phyloP scores from a whole-genome alignment of 2,888 invertebrate genomes.

The Glaucopsyche alexis region DNA sequence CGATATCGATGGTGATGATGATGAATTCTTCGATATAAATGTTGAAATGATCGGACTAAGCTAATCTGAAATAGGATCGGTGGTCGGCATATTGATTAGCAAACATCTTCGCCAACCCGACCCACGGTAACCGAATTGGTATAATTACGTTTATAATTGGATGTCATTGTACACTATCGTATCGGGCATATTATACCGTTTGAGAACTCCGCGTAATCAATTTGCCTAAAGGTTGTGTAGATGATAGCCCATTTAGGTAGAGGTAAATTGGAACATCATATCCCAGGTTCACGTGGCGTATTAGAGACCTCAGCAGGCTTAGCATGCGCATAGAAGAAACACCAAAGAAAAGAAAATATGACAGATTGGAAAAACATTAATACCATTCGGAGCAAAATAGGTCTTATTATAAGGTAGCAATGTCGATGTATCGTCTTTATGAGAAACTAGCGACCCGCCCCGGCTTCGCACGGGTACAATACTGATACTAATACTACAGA shows the following conservation, averaged over 20 bases:
- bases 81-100: constrained; percentile 19
- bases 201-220: not conserved
- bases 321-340: too few relatives aligned
- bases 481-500: too few relatives aligned
- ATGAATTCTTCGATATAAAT: not conserved
- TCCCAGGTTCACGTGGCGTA: too few relatives aligned
- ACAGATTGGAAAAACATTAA: too few relatives aligned
- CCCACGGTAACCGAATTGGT: constrained; percentile 8
- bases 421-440: too few relatives aligned
- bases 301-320: too few relatives aligned
- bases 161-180: not conserved
- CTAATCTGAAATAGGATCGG: constrained; percentile 15
- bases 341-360: too few relatives aligned
- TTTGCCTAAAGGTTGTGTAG: not conserved
- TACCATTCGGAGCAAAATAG: too few relatives aligned
- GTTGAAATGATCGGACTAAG: not conserved
- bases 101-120: not conserved
- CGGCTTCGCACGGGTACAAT: too few relatives aligned
- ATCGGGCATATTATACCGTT: not conserved
- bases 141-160: constrained; percentile 18
- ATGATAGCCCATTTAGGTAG: not conserved
- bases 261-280: not conserved
- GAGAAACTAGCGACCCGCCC: too few relatives aligned
- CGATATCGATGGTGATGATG: not conserved
- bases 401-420: too few relatives aligned